Conservation (phyloP, 1,140 invertebrate genomes). For the Tribolium madens region DNA sequence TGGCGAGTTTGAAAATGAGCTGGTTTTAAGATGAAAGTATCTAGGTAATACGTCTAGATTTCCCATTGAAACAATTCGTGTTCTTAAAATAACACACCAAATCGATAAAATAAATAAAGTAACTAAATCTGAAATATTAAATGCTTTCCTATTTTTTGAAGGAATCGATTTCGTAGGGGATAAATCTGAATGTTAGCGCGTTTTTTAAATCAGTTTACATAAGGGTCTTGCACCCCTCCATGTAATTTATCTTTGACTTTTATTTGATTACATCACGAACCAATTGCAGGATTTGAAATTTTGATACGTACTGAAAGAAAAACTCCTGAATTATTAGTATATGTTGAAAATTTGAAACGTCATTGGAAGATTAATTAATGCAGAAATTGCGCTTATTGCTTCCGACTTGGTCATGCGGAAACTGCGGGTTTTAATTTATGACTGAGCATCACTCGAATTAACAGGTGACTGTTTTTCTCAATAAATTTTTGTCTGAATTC, state of each 20-base stretch:
- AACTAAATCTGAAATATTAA: background rate
- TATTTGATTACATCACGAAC: background rate
- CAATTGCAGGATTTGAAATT: background rate
- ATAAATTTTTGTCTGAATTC: background rate
- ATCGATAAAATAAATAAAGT: background rate
- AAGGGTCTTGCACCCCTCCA: background rate
- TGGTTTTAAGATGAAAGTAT: background rate
- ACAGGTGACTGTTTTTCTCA: background rate
- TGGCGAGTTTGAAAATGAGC: slow-evolving; percentile 35
- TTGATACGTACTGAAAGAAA: too few species aligned
- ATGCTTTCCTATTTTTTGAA: background rate
- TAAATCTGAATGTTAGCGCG: background rate
- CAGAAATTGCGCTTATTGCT: background rate
- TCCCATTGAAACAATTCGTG: background rate
- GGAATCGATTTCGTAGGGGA: background rate
- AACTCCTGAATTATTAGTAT: too few species aligned
- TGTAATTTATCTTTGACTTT: background rate
- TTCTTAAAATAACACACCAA: background rate
- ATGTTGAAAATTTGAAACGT: background rate
- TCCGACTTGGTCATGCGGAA: background rate
- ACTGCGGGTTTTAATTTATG: background rate
- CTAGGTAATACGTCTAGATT: background rate
- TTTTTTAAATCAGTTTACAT: background rate
- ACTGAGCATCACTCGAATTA: background rate
- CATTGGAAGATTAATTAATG: background rate